A percentile compares a stretch with the other conserved stretches of the same genome.
Conservation (phyloP, 1,140 invertebrate genomes). For the Zaprionus gabonicus region DNA sequence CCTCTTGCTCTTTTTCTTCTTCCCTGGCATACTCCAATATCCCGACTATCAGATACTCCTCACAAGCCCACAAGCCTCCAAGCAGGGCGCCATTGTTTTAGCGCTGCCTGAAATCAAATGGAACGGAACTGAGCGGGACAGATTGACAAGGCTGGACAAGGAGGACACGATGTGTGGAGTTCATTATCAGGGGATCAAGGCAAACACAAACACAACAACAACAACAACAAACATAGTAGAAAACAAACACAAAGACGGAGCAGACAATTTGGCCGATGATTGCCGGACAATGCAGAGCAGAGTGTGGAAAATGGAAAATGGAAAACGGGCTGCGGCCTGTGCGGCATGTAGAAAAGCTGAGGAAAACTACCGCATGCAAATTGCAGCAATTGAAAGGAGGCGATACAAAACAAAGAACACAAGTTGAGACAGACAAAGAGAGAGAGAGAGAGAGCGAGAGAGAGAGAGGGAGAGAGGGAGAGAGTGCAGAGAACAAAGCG, state of each 20-base stretch:
- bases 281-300: slow-evolving; percentile 30
- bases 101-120: not conserved
- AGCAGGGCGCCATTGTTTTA: too few relatives aligned
- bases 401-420: not conserved
- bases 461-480: not conserved
- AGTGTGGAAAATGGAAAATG: slow-evolving; percentile 15
- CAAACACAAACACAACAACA: slow-evolving; percentile 24
- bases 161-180: slow-evolving; percentile 1
- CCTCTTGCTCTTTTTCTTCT: too few relatives aligned
- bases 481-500: slow-evolving; percentile 29
- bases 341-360: slow-evolving; percentile 2
- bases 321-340: slow-evolving; percentile 18
- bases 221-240: not conserved
- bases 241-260: slow-evolving; percentile 41
- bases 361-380: slow-evolving; percentile 43
- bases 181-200: slow-evolving; percentile 37
- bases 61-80: too few relatives aligned
- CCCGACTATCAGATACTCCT: too few relatives aligned
- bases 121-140: not conserved
- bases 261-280: slow-evolving; percentile 43
- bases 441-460: not conserved
- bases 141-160: not conserved
- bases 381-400: slow-evolving; percentile 38
- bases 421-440: not conserved
- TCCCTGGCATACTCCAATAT: too few relatives aligned